Percentiles rank a stretch among this genome's conserved stretches.
These are phyloP conservation scores for Camptogramma bilineatum DNA, from an alignment of 2,888 invertebrate species.

Conservation along the genomic window DNA sequence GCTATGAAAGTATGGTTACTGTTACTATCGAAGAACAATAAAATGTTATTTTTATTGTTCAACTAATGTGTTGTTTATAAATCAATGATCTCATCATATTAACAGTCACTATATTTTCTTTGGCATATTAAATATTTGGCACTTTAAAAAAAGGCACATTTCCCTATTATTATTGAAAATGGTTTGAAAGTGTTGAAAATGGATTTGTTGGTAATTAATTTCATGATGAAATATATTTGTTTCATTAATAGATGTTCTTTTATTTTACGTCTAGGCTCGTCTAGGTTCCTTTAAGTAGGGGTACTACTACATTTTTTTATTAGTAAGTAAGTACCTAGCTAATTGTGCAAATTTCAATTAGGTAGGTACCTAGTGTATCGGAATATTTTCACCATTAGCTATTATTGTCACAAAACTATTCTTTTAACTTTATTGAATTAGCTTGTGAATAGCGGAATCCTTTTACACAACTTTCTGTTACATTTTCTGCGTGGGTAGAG, in stretches of 20 bases:
- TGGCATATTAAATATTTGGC: constrained; percentile 82
- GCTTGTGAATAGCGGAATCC: not conserved
- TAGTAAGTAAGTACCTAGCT: too few relatives aligned
- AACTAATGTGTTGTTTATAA: constrained; percentile 62
- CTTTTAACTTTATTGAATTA: not conserved
- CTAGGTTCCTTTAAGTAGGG: not conserved
- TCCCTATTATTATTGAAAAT: constrained; percentile 83
- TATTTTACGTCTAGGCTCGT: constrained; percentile 52
- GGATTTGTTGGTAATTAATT: constrained; percentile 86
- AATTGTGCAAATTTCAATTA: too few relatives aligned
- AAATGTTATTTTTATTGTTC: constrained; percentile 49
- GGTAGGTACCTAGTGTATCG: too few relatives aligned
- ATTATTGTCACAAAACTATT: too few relatives aligned
- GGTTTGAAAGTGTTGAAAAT: constrained; percentile 85
- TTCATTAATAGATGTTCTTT: constrained; percentile 77
- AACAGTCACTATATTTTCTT: constrained; percentile 69
- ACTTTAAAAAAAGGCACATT: constrained; percentile 84
- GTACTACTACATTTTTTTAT: too few relatives aligned
- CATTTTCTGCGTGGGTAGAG: not conserved
- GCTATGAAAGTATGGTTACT: constrained; percentile 67
- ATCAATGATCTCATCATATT: constrained; percentile 76
- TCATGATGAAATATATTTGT: constrained; percentile 86
- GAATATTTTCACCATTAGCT: too few relatives aligned
- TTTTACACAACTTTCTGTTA: not conserved
- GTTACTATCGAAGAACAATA: constrained; percentile 52